These are phyloP conservation scores for Lasioglossum baleicum DNA, from an alignment of 1,140 invertebrate species.

Conservation along the genomic window DNA sequence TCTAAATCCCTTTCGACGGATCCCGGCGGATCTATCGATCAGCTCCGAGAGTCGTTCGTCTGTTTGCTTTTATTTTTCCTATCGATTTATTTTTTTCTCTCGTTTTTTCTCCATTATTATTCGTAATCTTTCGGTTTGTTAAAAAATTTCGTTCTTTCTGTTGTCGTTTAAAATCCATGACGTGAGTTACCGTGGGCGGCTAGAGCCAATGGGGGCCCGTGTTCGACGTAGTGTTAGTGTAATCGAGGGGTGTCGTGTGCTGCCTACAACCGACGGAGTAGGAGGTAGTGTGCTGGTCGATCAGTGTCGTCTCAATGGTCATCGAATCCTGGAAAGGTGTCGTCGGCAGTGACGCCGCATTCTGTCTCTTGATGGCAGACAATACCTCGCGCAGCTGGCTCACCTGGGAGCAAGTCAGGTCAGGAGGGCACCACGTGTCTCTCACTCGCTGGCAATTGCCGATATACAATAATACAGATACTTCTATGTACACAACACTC, in stretches of 20 bases:
- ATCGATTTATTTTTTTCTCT: not conserved
- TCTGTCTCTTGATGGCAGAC: constrained; percentile 78
- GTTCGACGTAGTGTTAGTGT: constrained; percentile 80
- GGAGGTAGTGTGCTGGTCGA: constrained; percentile 78
- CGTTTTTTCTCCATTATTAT: not conserved
- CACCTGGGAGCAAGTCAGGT: constrained; percentile 79
- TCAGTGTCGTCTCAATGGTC: constrained; percentile 79
- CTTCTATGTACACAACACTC: constrained; percentile 21
- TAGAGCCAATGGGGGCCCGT: constrained; percentile 79
- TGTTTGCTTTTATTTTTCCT: constrained; percentile 27
- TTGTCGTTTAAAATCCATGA: constrained; percentile 77
- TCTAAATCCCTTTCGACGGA: constrained; percentile 13
- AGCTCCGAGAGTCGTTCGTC: constrained; percentile 21
- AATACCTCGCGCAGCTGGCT: constrained; percentile 79
- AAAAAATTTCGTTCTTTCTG: not conserved
- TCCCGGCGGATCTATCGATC: not conserved
- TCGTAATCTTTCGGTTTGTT: not conserved
- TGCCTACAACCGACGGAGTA: constrained; percentile 78
- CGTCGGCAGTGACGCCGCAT: constrained; percentile 72
- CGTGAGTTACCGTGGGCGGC: constrained; percentile 79
- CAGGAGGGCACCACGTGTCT: constrained; percentile 68
- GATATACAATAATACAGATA: constrained; percentile 15
- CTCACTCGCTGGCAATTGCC: constrained; percentile 57
- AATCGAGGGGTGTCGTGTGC: constrained; percentile 79
- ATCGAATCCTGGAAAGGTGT: constrained; percentile 76